These are phyloP conservation scores for Drosophila kambysellisi DNA, from an alignment of 2,888 invertebrate genomes.

Conservation along the genomic window DNA sequence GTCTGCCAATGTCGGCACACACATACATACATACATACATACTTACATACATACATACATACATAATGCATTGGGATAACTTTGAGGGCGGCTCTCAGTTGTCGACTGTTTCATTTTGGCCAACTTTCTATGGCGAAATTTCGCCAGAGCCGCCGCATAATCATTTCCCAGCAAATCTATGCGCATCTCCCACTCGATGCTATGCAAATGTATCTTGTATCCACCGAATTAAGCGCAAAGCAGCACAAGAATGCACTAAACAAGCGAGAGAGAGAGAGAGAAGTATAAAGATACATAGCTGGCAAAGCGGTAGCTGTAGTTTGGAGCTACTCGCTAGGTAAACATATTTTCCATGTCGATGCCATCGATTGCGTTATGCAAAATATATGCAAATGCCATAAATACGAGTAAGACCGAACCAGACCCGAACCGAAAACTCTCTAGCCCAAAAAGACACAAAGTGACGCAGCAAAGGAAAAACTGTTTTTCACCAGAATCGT, in stretches of 20 bases:
- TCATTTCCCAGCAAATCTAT: constrained; percentile 80
- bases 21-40: constrained; percentile 15
- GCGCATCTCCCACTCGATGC: constrained; percentile 78
- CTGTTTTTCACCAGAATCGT: constrained; percentile 64
- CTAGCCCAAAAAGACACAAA: constrained; percentile 38
- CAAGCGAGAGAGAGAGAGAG: constrained; percentile 14
- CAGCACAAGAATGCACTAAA: constrained; percentile 52
- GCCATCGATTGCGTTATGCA: constrained; percentile 84
- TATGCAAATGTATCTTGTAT: constrained; percentile 67
- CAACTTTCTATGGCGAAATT: constrained; percentile 74
- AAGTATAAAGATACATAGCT: constrained; percentile 10
- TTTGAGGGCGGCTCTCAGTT: constrained; percentile 65
- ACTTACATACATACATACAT: constrained; percentile 60
- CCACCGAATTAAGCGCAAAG: constrained; percentile 62
- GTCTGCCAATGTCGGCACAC: constrained; percentile 40
- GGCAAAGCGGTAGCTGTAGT: constrained; percentile 46
- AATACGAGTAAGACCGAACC: constrained; percentile 62
- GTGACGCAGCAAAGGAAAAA: constrained; percentile 61
- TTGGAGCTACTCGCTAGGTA: constrained; percentile 45
- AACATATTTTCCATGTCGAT: constrained; percentile 85
- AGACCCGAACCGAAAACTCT: constrained; percentile 15
- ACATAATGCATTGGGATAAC: constrained; percentile 67
- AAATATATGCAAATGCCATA: constrained; percentile 84
- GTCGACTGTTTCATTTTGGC: constrained; percentile 61
- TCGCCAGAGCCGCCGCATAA: constrained; percentile 61